Base-by-base conservation (phyloP, 2,888 invertebrate species). In the Gari tellinella region DNA sequence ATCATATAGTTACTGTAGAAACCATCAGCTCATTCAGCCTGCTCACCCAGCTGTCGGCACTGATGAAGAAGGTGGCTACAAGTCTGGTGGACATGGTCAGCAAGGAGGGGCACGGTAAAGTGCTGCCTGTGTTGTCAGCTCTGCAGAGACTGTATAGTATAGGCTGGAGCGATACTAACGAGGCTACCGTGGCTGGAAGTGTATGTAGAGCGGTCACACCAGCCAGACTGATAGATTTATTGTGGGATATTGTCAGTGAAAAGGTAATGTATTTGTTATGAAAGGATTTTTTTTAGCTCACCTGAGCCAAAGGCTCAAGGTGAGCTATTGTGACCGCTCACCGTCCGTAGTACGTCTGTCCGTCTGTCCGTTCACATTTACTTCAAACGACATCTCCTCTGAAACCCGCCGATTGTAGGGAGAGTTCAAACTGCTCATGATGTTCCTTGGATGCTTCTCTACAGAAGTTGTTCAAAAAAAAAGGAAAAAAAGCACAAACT, bases 161-260 rank as follows among this genome's bases (percentile, higher is more conserved):
- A 45, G 21, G 52, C 14, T 51, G 52, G 8, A 21, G 31, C 7
- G 45, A 62, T 17, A 17, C 10, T 7, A 53, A 51, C 2, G 17
- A 46, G 10, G 17, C 48, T 26, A 80, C 56, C 41, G 17, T 58
- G 12, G 63, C 84, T 26, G 63, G 80, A 12, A 68, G 79, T 46
- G 19, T 83, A 5, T 56, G 81, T 25, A 62, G 81, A 41, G 46
- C 79, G 8, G 70, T 72, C 12, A 69, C 84, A 1, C 86, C 89
- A 7, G 66, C 74, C 7, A 79, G 64, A 49, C 70, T 88, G 23
- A 64, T 85, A 2, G 86, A 87, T 55, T 37, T 74, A 12, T 63
- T 86, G 38, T 19, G 86, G 23, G 83, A 85, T n/a, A 63, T 87
- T 21, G 80, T 81, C 10, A 65, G 56, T 48, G 83, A 84, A 31